Evolutionary conservation across 2,113 vertebrate species (phyloP).

Genomic region (Hirundichthys speculiger): DNA sequence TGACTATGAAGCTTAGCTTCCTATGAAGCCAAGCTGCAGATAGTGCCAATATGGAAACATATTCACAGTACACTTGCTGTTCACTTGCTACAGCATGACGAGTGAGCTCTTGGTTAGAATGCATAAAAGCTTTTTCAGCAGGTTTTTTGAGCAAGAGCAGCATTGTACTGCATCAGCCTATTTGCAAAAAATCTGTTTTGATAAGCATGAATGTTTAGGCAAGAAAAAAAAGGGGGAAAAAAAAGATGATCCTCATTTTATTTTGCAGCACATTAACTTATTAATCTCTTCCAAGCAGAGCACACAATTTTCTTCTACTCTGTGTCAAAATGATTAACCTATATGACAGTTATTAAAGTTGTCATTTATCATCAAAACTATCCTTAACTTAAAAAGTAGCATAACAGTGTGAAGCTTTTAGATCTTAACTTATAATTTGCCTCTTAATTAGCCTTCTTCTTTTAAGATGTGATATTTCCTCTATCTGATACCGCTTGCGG

Average conservation of each 20-base stretch:
- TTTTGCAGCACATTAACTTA: constrained; percentile 9
- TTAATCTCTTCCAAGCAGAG: background rate
- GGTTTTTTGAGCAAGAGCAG: constrained; percentile 59
- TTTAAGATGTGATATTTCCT: constrained; percentile 22
- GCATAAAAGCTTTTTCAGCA: constrained; percentile 64
- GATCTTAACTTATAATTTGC: background rate
- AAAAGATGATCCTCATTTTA: constrained; percentile 39
- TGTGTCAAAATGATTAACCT: too few relatives aligned
- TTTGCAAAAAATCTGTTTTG: constrained; percentile 65
- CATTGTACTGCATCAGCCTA: constrained; percentile 62
- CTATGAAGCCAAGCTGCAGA: constrained; percentile 40
- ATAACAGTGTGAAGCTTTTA: constrained; percentile 1
- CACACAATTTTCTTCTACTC: constrained; percentile 15
- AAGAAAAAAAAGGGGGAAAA: constrained; percentile 18
- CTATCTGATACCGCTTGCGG: constrained; percentile 45
- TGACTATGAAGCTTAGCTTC: constrained; percentile 44
- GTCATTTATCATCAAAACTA: constrained; percentile 16
- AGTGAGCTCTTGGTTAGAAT: constrained; percentile 51
- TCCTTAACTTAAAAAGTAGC: constrained; percentile 3
- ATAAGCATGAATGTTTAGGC: constrained; percentile 60
- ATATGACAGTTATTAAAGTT: too few relatives aligned
- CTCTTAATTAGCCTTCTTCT: background rate
- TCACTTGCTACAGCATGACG: constrained; percentile 42
- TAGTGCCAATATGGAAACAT: constrained; percentile 39
- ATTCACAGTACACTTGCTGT: constrained; percentile 47